Evolutionary conservation across 2,797 vertebrate genomes (phyloP), one percentile per base, ranked within the genome.

Genomic region (Epinephelus awoara): DNA sequence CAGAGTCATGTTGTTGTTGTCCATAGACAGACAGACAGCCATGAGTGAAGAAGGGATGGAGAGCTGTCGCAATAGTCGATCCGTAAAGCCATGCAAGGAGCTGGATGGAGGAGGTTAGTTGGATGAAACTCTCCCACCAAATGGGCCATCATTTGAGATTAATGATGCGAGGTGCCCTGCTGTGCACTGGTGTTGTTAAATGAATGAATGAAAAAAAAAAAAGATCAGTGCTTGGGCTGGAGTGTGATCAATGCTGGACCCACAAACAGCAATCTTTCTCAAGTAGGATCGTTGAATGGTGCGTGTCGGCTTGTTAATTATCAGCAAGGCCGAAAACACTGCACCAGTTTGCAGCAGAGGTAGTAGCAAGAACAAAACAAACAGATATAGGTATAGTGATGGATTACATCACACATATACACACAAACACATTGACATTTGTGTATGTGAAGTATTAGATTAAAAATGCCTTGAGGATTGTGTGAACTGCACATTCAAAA

Each of bases 361-460:
- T 42, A 42, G 38, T 40, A 73, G 55, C 64, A 56, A 66, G 58
- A 84, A 88, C 83, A 73, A 74, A 76, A 83, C 87, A 87, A 80
- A 93, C 87, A 92, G 59, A 81, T 84, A 90, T 49, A 87, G 62
- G 72, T 79, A 88, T 67, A 90, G 90, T 91, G 92, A 94, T 89
- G 91, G 80, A 79, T 80, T 90, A 91, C 93, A 89, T 93, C 89
- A 91, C 92, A 92, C 81, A 90, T 83, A 87, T 57, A 93, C 76
- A 92, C 83, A 93, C 88, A 89, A 75, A 92, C 72, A 92, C 77
- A 72, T 18, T 83, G 81, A 92, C 78, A 91, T 84, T 66, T 77
- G 38, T 66, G n/a, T 51, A 66, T 78, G 51, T 73, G 25, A 52
- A 51, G 19, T 62, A 44, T 77, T 29, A 57, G 34, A 78, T 75